phyloP scores from a whole-genome alignment of 2,797 vertebrate species.

The Carcharodon carcharias region DNA sequence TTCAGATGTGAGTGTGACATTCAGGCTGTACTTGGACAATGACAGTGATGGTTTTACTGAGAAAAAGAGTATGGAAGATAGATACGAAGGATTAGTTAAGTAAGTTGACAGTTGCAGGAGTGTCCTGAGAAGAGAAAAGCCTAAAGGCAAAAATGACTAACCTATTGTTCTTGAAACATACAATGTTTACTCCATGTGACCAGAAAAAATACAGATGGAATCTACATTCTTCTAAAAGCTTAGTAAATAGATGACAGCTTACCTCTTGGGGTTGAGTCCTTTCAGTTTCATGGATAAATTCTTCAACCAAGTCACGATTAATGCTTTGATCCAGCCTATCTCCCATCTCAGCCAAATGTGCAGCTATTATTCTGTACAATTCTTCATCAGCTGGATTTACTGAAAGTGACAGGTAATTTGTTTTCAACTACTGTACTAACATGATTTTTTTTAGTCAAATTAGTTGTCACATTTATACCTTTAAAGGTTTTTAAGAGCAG shows the following conservation, averaged over 20 bases:
- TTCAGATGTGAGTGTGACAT: not conserved
- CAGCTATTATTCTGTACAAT: constrained; percentile 50
- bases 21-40: not conserved
- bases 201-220: not conserved
- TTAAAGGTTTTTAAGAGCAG: not conserved
- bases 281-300: constrained; percentile 42
- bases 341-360: constrained; percentile 53
- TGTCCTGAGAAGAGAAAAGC: not conserved
- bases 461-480: not conserved
- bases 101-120: not conserved
- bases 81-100: not conserved
- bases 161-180: not conserved
- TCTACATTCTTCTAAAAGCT: not conserved
- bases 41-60: not conserved
- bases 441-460: no score
- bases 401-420: not conserved
- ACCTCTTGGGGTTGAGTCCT: not conserved
- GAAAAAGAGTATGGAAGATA: not conserved
- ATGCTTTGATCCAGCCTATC: constrained; percentile 55
- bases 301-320: constrained; percentile 43
- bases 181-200: not conserved
- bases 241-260: not conserved
- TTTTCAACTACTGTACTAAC: not conserved
- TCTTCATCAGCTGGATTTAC: constrained; percentile 45
- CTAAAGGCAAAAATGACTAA: not conserved